Conservation (phyloP, 2,113 vertebrate species). For the Varanus salvator region DNA sequence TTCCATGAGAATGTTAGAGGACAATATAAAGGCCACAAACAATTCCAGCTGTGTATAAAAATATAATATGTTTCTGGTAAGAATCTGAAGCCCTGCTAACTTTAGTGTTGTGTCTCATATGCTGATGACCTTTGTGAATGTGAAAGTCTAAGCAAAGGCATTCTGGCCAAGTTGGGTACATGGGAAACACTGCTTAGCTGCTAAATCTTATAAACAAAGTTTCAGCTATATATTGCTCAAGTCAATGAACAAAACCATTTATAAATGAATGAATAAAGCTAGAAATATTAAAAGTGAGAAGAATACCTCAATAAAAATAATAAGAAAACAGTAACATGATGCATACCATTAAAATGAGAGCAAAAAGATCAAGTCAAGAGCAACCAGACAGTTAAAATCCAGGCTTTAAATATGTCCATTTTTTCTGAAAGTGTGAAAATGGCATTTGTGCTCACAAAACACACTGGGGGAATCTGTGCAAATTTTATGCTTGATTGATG, state of each 20-base stretch:
- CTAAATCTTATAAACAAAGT: neutral
- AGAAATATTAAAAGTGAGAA: neutral
- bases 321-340: neutral
- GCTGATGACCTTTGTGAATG: neutral
- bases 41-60: neutral
- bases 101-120: neutral
- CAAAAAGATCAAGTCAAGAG: neutral
- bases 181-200: neutral
- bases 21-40: neutral
- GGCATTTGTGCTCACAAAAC: too few relatives aligned
- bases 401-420: neutral
- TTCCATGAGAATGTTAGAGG: neutral
- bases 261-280: neutral
- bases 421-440: neutral
- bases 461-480: too few relatives aligned
- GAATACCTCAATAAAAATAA: neutral
- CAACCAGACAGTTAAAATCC: neutral
- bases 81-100: neutral
- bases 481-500: too few relatives aligned
- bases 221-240: neutral
- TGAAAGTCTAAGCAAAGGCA: neutral
- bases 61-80: neutral
- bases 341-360: neutral
- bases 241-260: neutral
- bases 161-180: neutral